Evolutionary conservation across 2,888 invertebrate species (phyloP).

Genomic region (Trichopria drosophilae): DNA sequence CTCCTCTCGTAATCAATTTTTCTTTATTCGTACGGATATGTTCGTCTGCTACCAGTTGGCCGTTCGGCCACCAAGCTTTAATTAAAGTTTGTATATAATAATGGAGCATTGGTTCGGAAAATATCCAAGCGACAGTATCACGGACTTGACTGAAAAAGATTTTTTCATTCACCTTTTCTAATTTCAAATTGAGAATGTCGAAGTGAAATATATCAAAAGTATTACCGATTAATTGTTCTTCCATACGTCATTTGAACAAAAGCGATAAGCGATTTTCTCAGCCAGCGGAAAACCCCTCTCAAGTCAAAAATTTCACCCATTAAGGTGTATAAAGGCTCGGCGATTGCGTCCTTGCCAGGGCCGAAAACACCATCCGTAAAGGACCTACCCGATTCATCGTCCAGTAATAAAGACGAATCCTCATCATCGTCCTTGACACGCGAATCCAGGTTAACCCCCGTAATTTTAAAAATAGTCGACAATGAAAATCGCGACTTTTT

Average conservation of each 20-base stretch:
- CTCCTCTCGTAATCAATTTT: constrained; percentile 69
- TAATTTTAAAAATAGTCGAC: constrained; percentile 78
- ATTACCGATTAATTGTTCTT: constrained; percentile 83
- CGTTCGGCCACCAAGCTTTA: constrained; percentile 90
- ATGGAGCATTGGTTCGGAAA: constrained; percentile 88
- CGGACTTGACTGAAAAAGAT: constrained; percentile 73
- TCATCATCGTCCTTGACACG: constrained; percentile 80
- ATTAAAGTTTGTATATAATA: constrained; percentile 81
- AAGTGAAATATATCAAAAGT: background rate
- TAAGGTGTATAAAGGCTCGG: constrained; percentile 85
- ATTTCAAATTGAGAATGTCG: too few relatives aligned
- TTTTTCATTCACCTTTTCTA: background rate
- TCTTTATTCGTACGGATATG: constrained; percentile 65
- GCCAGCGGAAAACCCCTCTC: constrained; percentile 84
- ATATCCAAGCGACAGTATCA: constrained; percentile 83
- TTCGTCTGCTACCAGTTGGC: constrained; percentile 67
- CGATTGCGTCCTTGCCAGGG: constrained; percentile 77
- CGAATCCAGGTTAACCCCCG: constrained; percentile 66
- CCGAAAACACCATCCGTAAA: constrained; percentile 52
- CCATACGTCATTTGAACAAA: constrained; percentile 92
- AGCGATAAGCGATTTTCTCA: constrained; percentile 82
- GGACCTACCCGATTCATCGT: constrained; percentile 56
- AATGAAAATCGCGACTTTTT: constrained; percentile 87
- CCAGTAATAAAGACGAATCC: constrained; percentile 77
- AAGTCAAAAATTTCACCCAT: constrained; percentile 90